Conservation (phyloP, 2,113 vertebrate genomes). For the Dolichallabes microphthalmus region DNA sequence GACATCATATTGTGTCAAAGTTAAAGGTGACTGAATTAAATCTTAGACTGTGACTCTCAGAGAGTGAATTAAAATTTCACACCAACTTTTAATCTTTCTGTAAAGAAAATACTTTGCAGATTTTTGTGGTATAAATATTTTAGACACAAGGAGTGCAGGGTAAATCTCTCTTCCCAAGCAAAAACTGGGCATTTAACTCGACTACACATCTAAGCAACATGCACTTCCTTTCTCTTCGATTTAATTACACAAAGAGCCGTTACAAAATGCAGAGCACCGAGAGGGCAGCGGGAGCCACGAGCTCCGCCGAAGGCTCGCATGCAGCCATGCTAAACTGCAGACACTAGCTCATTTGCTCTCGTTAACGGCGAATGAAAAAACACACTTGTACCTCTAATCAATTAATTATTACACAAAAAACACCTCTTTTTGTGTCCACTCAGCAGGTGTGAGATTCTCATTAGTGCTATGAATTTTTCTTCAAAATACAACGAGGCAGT, state of each 20-base stretch:
- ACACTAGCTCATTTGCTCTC: conserved; percentile 50
- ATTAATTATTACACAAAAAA: conserved; percentile 28
- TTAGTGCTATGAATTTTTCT: neutral
- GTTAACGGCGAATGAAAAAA: conserved; percentile 48
- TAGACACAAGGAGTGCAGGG: neutral
- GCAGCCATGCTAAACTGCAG: conserved; percentile 29
- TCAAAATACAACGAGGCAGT: neutral
- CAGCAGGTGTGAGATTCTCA: conserved; percentile 16
- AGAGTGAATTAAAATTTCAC: no score
- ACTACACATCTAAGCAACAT: neutral
- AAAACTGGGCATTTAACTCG: neutral
- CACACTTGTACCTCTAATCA: conserved; percentile 27
- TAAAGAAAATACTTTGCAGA: neutral
- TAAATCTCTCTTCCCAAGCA: neutral
- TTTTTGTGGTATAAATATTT: neutral
- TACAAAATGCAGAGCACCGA: conserved; percentile 51
- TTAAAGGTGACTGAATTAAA: no score
- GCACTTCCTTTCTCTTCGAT: conserved; percentile 18
- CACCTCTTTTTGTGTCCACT: conserved; percentile 4
- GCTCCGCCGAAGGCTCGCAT: conserved; percentile 48
- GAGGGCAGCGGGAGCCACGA: conserved; percentile 51
- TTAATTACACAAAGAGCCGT: conserved; percentile 52
- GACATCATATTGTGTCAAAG: no score
- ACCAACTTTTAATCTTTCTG: neutral
- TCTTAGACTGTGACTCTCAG: no score